Base-by-base conservation (phyloP, 2,888 invertebrate species). In the Punctoribates punctum region DNA sequence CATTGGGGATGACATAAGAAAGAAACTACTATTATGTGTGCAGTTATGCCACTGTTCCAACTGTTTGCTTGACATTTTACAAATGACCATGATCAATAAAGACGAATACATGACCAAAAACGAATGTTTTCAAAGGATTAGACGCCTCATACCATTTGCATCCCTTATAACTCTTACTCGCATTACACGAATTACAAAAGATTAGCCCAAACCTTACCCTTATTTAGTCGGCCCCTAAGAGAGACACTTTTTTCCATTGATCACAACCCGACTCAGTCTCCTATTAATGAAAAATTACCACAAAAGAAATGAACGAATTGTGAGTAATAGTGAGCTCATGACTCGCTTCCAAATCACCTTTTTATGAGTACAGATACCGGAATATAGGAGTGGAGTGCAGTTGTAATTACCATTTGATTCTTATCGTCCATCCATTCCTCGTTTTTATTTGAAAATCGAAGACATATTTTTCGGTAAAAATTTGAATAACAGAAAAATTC, bases 1-100 rank as follows among this genome's bases (percentile, higher is more conserved):
- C 62, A 65, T 65, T 34, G 62, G 62, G 62, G 60, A 60, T 65
- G 62, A 34, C 62, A 65, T 65, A 65, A 65, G 48, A 65, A 65
- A 29, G 62, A 29, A 65, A 29, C 62, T 9, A 29, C 62, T 29
- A 65, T 65, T 65, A 25, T 65, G 23, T 48, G 48, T 34, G 34
- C 34, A 48, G n/a, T 48, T 48, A 57, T 57, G 25, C 23, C 20
- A 57, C 57, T 57, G 57, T 57, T 57, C 57, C 62, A 25, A 65
- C 29, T 65, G 62, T 65, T 65, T 29, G 15, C 6, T 15, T 65
- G 62, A 65, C 62, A 65, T 65, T 65, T 65, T 29, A 65, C 62
- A 65, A 65, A 65, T 65, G 62, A 65, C 62, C 62, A 34, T n/a
- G n/a, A 60, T 29, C 29, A 65, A 65, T 65, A 65, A 8, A 65